phyloP scores from a whole-genome alignment of 2,888 invertebrate genomes.

The Temnothorax ravouxi region DNA sequence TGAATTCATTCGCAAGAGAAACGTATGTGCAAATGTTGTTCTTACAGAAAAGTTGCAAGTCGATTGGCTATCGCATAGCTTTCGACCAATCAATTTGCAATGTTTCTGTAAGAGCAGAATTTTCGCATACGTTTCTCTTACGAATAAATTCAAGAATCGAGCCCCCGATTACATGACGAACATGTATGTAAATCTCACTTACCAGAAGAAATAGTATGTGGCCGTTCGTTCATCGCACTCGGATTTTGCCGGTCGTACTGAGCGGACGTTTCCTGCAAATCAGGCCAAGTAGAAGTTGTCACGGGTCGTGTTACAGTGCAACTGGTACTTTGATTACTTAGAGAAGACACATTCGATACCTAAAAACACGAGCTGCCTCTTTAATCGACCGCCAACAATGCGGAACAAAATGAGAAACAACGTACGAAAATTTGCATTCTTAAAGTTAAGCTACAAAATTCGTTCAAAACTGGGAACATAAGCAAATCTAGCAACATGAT shows the following conservation, averaged over 20 bases:
- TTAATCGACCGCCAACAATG: not conserved
- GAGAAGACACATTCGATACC: slow-evolving; percentile 88
- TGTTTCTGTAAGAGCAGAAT: too few relatives aligned
- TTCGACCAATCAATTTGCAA: too few relatives aligned
- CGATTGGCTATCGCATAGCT: too few relatives aligned
- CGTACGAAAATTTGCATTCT: slow-evolving; percentile 36
- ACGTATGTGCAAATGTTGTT: too few relatives aligned
- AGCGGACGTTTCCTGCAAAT: slow-evolving; percentile 89
- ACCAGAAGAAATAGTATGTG: slow-evolving; percentile 97
- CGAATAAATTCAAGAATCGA: too few relatives aligned
- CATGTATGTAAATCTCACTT: slow-evolving; percentile 54
- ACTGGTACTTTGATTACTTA: slow-evolving; percentile 85
- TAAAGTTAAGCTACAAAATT: slow-evolving; percentile 8
- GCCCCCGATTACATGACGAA: not conserved
- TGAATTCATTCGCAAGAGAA: too few relatives aligned
- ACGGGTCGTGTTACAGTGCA: slow-evolving; percentile 78
- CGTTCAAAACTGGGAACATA: slow-evolving; percentile 12
- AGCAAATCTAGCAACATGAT: slow-evolving; percentile 27
- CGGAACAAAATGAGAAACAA: not conserved
- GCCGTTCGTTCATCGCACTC: slow-evolving; percentile 92
- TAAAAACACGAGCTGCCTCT: slow-evolving; percentile 73
- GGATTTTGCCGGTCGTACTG: slow-evolving; percentile 91
- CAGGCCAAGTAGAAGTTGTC: slow-evolving; percentile 92
- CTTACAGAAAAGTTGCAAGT: too few relatives aligned
- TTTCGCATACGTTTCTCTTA: too few relatives aligned